Evolutionary conservation across 2,113 vertebrate species (phyloP).

Genomic region (Lipotes vexillifer): DNA sequence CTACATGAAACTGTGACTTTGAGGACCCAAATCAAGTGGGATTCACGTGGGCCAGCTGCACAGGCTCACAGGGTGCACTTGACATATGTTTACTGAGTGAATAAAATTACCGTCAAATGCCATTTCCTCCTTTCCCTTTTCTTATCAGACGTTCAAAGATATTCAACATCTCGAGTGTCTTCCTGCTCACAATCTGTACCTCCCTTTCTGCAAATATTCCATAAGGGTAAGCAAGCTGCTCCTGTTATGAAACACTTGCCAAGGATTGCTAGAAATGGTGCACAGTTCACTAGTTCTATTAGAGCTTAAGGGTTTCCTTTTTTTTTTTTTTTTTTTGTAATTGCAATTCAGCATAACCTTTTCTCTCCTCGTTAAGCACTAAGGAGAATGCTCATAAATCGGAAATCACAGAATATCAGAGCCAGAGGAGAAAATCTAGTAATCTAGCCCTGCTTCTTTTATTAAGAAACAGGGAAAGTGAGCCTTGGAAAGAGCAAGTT

Average conservation of each 20-base stretch:
- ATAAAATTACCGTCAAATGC: constrained; percentile 68
- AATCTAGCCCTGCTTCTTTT: not conserved
- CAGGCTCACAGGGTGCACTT: not conserved
- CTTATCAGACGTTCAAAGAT: constrained; percentile 73
- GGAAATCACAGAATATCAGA: not conserved
- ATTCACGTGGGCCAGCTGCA: not conserved
- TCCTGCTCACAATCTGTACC: constrained; percentile 69
- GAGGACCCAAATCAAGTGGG: constrained; percentile 26
- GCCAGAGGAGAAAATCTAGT: not conserved
- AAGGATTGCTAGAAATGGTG: constrained; percentile 77
- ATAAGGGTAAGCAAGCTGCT: constrained; percentile 75
- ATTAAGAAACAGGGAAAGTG: not conserved
- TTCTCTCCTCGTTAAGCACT: constrained; percentile 59
- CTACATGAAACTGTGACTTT: constrained; percentile 8
- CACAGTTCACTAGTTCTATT: constrained; percentile 27
- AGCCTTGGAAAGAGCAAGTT: not conserved
- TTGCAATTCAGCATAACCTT: constrained; percentile 62
- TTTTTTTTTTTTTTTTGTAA: not conserved
- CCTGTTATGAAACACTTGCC: constrained; percentile 75
- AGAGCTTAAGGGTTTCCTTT: constrained; percentile 42
- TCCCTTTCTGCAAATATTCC: constrained; percentile 74
- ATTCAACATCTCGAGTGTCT: constrained; percentile 61
- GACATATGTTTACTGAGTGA: constrained; percentile 56
- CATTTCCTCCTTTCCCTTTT: constrained; percentile 56
- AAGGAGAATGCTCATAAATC: not conserved